phyloP scores from a whole-genome alignment of 2,113 vertebrate species.

The Perca flavescens region DNA sequence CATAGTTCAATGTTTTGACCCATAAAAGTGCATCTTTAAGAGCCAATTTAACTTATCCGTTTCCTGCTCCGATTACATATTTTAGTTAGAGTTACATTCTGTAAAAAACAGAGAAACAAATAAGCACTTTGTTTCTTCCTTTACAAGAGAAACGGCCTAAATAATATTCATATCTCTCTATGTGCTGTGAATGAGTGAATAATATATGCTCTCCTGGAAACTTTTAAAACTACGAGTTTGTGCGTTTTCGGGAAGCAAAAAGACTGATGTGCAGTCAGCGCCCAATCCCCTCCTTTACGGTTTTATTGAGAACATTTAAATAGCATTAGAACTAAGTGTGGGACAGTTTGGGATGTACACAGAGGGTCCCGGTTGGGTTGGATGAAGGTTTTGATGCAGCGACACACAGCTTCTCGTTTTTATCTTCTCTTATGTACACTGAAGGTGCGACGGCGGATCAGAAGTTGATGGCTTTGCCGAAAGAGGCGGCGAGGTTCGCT shows the following conservation, averaged over 20 bases:
- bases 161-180: background rate
- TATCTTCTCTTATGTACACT: slow-evolving; percentile 59
- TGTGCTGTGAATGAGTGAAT: background rate
- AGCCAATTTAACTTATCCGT: too few relatives aligned
- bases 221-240: slow-evolving; percentile 12
- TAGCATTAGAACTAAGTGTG: slow-evolving; percentile 62
- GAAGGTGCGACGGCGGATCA: slow-evolving; percentile 76
- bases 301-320: slow-evolving; percentile 73
- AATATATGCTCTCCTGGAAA: background rate
- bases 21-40: background rate
- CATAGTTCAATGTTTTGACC: background rate
- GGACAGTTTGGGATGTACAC: slow-evolving; percentile 25
- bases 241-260: slow-evolving; percentile 24
- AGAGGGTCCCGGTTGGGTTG: background rate
- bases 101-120: slow-evolving; percentile 31
- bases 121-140: background rate
- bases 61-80: background rate
- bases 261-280: slow-evolving; percentile 51
- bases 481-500: slow-evolving; percentile 97
- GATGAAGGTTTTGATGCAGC: background rate
- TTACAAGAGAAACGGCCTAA: slow-evolving; percentile 3
- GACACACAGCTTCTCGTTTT: slow-evolving; percentile 23
- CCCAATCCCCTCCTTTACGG: slow-evolving; percentile 30
- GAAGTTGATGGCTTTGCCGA: slow-evolving; percentile 99
- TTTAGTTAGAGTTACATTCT: background rate